Evolutionary conservation across 2,113 vertebrate species (phyloP).

Genomic region (Elaphurus davidianus): DNA sequence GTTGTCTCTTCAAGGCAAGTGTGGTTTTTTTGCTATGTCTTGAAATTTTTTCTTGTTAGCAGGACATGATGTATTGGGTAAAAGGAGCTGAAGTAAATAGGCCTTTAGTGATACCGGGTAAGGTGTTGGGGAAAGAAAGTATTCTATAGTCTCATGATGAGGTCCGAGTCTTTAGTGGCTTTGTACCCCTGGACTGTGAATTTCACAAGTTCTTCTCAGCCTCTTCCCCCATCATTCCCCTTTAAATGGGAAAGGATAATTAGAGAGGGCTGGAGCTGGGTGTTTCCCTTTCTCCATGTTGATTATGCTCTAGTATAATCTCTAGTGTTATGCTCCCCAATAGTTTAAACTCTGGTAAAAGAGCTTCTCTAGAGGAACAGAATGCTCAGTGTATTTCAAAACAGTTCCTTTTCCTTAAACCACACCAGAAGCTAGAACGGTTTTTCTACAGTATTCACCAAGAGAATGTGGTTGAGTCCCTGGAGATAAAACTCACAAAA

Average conservation of each 20-base stretch:
- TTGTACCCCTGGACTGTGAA: neutral
- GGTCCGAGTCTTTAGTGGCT: neutral
- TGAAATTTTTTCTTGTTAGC: neutral
- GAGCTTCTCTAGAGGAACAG: neutral
- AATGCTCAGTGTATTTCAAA: neutral
- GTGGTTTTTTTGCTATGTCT: neutral
- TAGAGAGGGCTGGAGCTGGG: neutral
- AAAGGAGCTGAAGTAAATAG: neutral
- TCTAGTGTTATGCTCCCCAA: neutral
- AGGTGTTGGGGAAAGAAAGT: neutral
- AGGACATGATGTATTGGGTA: neutral
- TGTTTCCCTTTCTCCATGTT: neutral
- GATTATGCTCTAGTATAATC: neutral
- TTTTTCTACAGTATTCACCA: neutral
- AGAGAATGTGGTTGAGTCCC: neutral
- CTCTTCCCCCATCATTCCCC: neutral
- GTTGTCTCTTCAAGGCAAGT: neutral
- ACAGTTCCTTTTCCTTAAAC: neutral
- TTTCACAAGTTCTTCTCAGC: neutral
- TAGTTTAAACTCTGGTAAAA: neutral
- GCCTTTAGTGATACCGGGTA: neutral
- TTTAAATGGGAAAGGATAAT: neutral
- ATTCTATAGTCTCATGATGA: neutral
- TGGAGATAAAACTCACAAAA: neutral
- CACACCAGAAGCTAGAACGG: neutral